A percentile compares a stretch with the other conserved stretches of the same genome.
These are phyloP conservation scores for Saccostrea cuccullata DNA, from an alignment of 1,140 invertebrate species.

Conservation along the genomic window DNA sequence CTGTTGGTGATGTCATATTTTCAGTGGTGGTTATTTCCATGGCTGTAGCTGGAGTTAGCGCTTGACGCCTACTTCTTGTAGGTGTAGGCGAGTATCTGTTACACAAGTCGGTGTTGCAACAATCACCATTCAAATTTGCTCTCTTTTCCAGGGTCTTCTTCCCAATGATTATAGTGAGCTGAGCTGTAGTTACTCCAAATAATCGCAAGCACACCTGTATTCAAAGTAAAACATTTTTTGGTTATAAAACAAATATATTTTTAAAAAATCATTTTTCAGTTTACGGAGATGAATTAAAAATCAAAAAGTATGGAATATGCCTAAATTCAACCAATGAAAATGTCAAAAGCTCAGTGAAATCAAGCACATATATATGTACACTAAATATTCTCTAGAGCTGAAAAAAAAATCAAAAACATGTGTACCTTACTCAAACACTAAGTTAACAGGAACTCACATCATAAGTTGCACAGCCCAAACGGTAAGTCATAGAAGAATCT, in stretches of 20 bases:
- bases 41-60: neutral
- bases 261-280: no score
- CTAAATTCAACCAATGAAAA: no score
- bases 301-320: no score
- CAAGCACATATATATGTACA: no score
- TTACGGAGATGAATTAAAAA: no score
- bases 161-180: neutral
- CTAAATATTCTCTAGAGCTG: no score
- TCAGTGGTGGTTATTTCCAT: neutral
- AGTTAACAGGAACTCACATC: neutral
- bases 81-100: neutral
- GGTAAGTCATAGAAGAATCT: neutral
- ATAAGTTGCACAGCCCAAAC: conserved; percentile 11
- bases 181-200: neutral
- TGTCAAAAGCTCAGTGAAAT: no score
- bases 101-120: neutral
- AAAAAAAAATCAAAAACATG: no score
- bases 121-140: neutral
- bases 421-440: neutral
- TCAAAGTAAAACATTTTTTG: neutral
- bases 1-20: neutral
- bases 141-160: neutral
- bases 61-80: neutral
- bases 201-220: neutral
- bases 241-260: no score